Conservation (phyloP, 2,797 vertebrate genomes). For the Dipus sagitta region DNA sequence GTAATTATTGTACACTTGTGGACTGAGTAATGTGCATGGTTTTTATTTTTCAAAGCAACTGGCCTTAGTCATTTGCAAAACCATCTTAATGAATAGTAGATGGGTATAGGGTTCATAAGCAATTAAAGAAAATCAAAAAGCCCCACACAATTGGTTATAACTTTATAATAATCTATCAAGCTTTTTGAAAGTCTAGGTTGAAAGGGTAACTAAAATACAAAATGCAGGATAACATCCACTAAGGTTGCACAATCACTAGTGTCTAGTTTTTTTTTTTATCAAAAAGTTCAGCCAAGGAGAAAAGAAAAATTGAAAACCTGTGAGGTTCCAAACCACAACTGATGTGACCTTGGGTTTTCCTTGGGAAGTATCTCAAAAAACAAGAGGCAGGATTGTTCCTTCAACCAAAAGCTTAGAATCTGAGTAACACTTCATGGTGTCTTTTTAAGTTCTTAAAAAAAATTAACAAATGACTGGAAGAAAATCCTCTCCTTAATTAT, state of each 20-base stretch:
- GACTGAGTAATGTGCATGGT: constrained; percentile 71
- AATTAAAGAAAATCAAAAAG: constrained; percentile 79
- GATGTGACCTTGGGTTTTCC: constrained; percentile 69
- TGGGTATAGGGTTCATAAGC: constrained; percentile 66
- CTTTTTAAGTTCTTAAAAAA: constrained; percentile 65
- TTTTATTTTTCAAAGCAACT: constrained; percentile 79
- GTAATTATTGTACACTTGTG: constrained; percentile 79
- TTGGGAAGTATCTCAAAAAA: constrained; percentile 65
- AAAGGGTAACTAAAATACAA: constrained; percentile 47
- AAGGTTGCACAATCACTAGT: constrained; percentile 73
- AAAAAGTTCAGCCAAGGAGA: constrained; percentile 76
- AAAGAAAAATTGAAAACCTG: constrained; percentile 67
- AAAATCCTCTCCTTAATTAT: constrained; percentile 66
- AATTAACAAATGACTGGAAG: constrained; percentile 59
- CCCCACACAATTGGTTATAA: constrained; percentile 56
- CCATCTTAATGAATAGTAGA: constrained; percentile 68
- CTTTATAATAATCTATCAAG: constrained; percentile 21
- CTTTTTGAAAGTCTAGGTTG: constrained; percentile 54
- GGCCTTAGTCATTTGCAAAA: constrained; percentile 71
- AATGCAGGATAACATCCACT: constrained; percentile 58
- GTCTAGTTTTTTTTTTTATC: constrained; percentile 72
- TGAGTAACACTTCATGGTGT: constrained; percentile 64
- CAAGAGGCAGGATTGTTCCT: constrained; percentile 64
- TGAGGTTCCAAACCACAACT: constrained; percentile 69
- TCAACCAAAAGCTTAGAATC: constrained; percentile 68